A percentile compares a stretch with the other conserved stretches of the same genome.
These are phyloP conservation scores for Hyperoplus lanceolatus DNA, from an alignment of 2,797 vertebrate species.

Conservation along the genomic window DNA sequence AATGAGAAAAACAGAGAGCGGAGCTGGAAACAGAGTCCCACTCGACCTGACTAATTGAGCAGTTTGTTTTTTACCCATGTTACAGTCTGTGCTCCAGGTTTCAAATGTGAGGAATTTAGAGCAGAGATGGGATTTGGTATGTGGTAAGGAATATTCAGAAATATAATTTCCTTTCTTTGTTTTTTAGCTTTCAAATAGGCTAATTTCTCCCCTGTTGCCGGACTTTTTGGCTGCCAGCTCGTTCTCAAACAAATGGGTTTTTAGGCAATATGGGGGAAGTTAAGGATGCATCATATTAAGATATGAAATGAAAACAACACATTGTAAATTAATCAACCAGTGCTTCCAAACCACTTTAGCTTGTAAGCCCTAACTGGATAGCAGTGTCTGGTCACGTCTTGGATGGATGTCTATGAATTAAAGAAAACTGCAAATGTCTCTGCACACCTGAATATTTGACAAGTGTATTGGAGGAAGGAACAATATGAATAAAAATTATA, in stretches of 20 bases:
- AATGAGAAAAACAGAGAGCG: conserved; percentile 62
- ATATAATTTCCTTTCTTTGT: conserved; percentile 24
- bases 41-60: conserved; percentile 50
- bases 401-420: neutral
- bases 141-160: conserved; percentile 15
- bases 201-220: neutral
- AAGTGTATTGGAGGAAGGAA: neutral
- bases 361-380: neutral
- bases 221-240: conserved; percentile 29
- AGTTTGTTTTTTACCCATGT: conserved; percentile 53
- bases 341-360: neutral
- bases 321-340: neutral
- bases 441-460: neutral
- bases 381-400: neutral
- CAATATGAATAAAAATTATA: neutral
- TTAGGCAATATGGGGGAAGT: conserved; percentile 13
- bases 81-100: conserved; percentile 30
- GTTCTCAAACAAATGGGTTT: conserved; percentile 56
- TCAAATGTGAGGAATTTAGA: conserved; percentile 32
- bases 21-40: conserved; percentile 53
- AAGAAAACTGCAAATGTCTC: neutral
- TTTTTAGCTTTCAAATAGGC: conserved; percentile 5
- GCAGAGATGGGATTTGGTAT: conserved; percentile 20
- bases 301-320: neutral
- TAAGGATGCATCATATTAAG: neutral